Percentiles rank a stretch among this genome's conserved stretches.
These are phyloP conservation scores for Heliangelus exortis DNA, from an alignment of 2,797 vertebrate species.

Conservation along the genomic window DNA sequence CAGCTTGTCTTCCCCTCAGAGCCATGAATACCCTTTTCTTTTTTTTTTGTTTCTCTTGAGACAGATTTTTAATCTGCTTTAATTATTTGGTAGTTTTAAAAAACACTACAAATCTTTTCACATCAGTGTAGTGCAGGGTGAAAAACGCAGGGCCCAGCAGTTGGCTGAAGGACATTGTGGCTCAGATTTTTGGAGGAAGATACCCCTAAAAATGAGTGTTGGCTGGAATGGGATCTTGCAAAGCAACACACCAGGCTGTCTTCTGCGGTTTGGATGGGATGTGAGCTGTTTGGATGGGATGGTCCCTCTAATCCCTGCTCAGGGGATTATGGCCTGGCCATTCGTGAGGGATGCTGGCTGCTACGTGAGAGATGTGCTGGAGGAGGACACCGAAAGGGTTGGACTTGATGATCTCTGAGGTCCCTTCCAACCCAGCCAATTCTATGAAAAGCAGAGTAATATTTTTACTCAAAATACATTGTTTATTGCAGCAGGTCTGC, in stretches of 20 bases:
- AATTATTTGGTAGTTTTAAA: neutral
- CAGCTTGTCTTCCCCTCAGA: neutral
- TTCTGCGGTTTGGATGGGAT: neutral
- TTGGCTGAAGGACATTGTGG: neutral
- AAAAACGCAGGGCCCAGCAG: neutral
- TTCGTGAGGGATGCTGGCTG: neutral
- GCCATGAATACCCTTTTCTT: neutral
- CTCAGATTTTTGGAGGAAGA: neutral
- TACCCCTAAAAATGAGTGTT: accelerated
- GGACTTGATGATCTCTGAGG: too few species aligned
- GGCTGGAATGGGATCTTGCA: neutral
- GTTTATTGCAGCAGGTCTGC: accelerated
- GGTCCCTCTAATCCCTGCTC: neutral
- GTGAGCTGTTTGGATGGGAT: neutral
- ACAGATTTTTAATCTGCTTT: neutral
- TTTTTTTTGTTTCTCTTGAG: neutral
- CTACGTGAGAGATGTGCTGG: neutral
- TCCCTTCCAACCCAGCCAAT: too few species aligned
- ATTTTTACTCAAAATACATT: neutral
- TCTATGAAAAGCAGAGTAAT: neutral
- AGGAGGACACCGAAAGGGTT: neutral
- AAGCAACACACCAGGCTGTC: neutral
- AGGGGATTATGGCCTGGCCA: neutral
- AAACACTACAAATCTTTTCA: accelerated
- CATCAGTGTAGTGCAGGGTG: neutral